Conservation (phyloP, 2,797 vertebrate species). For the Rhinophrynus dorsalis region DNA sequence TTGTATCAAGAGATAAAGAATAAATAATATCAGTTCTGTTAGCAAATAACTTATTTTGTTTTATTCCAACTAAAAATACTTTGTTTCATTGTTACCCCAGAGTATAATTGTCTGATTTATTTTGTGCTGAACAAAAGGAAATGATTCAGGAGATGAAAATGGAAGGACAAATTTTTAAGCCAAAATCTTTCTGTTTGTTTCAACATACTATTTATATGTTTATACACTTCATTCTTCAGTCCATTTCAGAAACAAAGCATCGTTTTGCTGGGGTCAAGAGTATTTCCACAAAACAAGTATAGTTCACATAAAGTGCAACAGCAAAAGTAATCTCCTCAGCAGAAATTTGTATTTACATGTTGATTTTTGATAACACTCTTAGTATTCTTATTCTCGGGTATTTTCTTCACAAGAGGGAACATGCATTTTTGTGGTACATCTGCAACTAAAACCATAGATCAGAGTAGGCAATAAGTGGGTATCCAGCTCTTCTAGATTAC, state of each 20-base stretch:
- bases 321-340: background rate
- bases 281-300: background rate
- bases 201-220: slow-evolving; percentile 12
- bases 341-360: too few species aligned
- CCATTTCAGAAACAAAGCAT: background rate
- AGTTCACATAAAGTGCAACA: slow-evolving; percentile 8
- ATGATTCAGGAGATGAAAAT: slow-evolving; percentile 33
- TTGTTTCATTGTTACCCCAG: slow-evolving; percentile 2
- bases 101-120: slow-evolving; percentile 24
- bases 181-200: slow-evolving; percentile 5
- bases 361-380: too few species aligned
- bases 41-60: slow-evolving; percentile 4
- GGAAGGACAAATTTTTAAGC: background rate
- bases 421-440: too few species aligned
- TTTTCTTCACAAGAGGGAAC: too few species aligned
- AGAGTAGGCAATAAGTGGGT: too few species aligned
- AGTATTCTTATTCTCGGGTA: too few species aligned
- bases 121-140: slow-evolving; percentile 12
- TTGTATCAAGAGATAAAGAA: slow-evolving; percentile 17
- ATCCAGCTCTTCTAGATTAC: too few species aligned
- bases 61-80: slow-evolving; percentile 5
- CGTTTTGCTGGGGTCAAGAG: background rate
- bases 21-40: slow-evolving; percentile 3
- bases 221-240: background rate
- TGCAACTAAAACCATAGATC: too few species aligned